Evolutionary conservation across 2,888 invertebrate species (phyloP).

Genomic region (Andricus curvator): DNA sequence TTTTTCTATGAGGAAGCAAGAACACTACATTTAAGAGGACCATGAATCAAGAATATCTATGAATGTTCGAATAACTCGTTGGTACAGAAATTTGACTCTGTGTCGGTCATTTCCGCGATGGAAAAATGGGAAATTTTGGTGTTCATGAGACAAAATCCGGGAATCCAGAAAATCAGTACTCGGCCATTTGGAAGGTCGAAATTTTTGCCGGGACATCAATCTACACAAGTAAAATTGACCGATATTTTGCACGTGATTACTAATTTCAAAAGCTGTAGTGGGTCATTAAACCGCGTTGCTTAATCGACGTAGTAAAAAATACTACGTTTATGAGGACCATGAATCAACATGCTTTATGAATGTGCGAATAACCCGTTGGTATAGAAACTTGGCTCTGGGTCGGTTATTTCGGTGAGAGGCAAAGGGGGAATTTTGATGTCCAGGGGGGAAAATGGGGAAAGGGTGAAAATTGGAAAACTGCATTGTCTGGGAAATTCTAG

Average conservation of each 20-base stretch:
- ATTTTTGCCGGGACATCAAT: background rate
- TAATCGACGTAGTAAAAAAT: too few species aligned
- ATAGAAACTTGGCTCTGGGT: slow-evolving; percentile 54
- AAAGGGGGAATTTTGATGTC: slow-evolving; percentile 39
- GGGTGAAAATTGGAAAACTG: slow-evolving; percentile 71
- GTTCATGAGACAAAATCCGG: slow-evolving; percentile 6
- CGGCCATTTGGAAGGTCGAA: background rate
- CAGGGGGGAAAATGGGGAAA: slow-evolving; percentile 21
- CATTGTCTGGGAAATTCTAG: slow-evolving; percentile 61
- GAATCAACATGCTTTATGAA: slow-evolving; percentile 67
- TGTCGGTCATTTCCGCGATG: slow-evolving; percentile 50
- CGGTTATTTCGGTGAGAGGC: slow-evolving; percentile 51
- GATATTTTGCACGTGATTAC: background rate
- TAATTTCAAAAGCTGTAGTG: background rate
- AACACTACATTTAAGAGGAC: background rate
- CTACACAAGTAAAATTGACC: background rate
- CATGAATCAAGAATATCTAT: slow-evolving; percentile 62
- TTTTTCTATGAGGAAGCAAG: too few species aligned
- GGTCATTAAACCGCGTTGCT: too few species aligned
- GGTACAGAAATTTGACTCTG: slow-evolving; percentile 56
- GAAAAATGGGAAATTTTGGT: slow-evolving; percentile 41
- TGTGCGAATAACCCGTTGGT: slow-evolving; percentile 62
- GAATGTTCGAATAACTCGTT: slow-evolving; percentile 64
- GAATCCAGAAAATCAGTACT: background rate
- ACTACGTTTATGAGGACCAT: too few species aligned